Percentiles rank a stretch among this genome's conserved stretches.
phyloP scores from a whole-genome alignment of 2,797 vertebrate genomes.

The Hozukius guyotensis region DNA sequence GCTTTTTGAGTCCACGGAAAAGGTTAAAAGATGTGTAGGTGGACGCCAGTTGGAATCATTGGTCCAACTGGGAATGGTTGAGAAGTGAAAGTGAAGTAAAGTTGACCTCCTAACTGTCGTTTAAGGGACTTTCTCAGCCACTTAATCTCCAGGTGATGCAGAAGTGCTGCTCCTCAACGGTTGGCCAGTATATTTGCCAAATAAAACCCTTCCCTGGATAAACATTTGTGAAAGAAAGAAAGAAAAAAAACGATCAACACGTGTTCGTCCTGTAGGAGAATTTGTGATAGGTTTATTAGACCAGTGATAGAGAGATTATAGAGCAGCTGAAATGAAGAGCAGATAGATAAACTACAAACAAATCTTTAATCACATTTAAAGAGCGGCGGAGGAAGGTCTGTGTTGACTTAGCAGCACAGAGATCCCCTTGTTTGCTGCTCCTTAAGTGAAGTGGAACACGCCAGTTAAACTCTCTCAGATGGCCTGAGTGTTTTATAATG shows the following conservation, averaged over 20 bases:
- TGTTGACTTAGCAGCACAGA: constrained; percentile 71
- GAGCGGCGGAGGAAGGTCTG: constrained; percentile 43
- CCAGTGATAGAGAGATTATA: constrained; percentile 30
- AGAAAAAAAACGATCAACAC: constrained; percentile 24
- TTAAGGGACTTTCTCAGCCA: constrained; percentile 11
- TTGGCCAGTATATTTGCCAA: constrained; percentile 36
- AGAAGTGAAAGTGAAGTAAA: not conserved
- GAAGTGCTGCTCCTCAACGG: constrained; percentile 27
- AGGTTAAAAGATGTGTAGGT: not conserved
- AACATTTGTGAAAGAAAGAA: constrained; percentile 41
- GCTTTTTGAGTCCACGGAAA: not conserved
- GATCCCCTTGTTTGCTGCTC: constrained; percentile 69
- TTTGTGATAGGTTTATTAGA: constrained; percentile 27
- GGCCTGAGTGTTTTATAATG: constrained; percentile 71
- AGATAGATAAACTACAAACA: constrained; percentile 58
- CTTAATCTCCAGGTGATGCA: constrained; percentile 32
- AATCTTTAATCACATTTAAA: constrained; percentile 57
- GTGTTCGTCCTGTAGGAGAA: constrained; percentile 2
- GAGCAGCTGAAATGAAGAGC: constrained; percentile 35
- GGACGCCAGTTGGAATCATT: not conserved
- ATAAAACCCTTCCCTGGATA: constrained; percentile 49
- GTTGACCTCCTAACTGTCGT: not conserved
- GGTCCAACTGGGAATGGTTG: not conserved
- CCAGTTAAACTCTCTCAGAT: constrained; percentile 78
- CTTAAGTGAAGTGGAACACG: constrained; percentile 69